These are phyloP conservation scores for Nanorana parkeri DNA, from an alignment of 2,113 vertebrate genomes.

Conservation along the genomic window DNA sequence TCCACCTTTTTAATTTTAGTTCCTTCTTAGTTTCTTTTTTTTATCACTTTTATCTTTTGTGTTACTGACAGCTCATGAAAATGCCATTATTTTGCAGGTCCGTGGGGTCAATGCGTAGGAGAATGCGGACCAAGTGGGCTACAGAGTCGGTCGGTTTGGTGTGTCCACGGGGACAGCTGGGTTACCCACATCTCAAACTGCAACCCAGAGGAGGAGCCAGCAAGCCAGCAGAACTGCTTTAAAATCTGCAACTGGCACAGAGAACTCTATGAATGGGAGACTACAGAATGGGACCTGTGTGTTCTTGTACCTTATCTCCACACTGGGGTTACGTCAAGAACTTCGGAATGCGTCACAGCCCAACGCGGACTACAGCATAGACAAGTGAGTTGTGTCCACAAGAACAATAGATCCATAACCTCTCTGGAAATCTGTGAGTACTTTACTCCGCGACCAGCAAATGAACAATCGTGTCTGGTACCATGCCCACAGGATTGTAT, in stretches of 20 bases:
- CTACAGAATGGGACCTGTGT: slow-evolving; percentile 86
- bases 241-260: slow-evolving; percentile 94
- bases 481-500: slow-evolving; percentile 94
- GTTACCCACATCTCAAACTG: slow-evolving; percentile 88
- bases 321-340: slow-evolving; percentile 66
- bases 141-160: slow-evolving; percentile 89
- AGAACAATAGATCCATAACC: slow-evolving; percentile 80
- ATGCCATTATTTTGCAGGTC: slow-evolving; percentile 75
- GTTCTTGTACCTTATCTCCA: slow-evolving; percentile 70
- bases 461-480: slow-evolving; percentile 91
- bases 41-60: not conserved
- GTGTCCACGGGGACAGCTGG: slow-evolving; percentile 91
- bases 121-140: slow-evolving; percentile 87
- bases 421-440: slow-evolving; percentile 85
- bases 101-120: slow-evolving; percentile 90
- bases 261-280: slow-evolving; percentile 91
- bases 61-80: not conserved
- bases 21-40: not conserved
- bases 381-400: slow-evolving; percentile 81
- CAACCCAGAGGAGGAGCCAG: slow-evolving; percentile 77
- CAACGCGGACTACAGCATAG: slow-evolving; percentile 92
- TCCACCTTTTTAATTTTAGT: too few relatives aligned
- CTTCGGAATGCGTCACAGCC: slow-evolving; percentile 81
- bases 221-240: slow-evolving; percentile 87
- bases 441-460: slow-evolving; percentile 79